Percentiles rank a stretch among this genome's conserved stretches.
phyloP scores from a whole-genome alignment of 2,888 invertebrate genomes.

The Dermolepida albohirtum region DNA sequence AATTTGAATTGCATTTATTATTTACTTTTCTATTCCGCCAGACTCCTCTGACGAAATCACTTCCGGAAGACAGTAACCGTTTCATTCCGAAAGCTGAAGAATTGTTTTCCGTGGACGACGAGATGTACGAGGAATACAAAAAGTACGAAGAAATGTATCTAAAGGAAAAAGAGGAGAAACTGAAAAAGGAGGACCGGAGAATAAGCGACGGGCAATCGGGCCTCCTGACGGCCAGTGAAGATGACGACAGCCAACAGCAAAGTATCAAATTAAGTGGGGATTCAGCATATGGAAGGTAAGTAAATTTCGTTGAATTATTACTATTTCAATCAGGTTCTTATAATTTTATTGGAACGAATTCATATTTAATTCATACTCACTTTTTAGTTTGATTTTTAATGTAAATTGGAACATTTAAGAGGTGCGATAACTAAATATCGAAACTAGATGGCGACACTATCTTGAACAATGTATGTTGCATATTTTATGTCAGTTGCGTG shows the following conservation, averaged over 20 bases:
- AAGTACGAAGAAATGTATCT: slow-evolving; percentile 62
- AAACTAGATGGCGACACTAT: too few relatives aligned
- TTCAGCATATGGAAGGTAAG: slow-evolving; percentile 89
- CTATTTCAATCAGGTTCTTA: too few relatives aligned
- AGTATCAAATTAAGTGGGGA: slow-evolving; percentile 69
- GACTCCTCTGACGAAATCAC: not conserved
- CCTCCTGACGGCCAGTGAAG: slow-evolving; percentile 54
- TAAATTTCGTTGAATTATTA: slow-evolving; percentile 45
- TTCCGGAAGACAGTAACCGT: slow-evolving; percentile 41
- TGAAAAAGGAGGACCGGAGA: slow-evolving; percentile 61
- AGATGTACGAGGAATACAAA: slow-evolving; percentile 63
- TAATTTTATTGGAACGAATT: too few relatives aligned
- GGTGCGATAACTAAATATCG: too few relatives aligned
- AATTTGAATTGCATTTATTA: too few relatives aligned
- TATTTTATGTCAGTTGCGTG: too few relatives aligned
- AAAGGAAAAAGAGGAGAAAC: slow-evolving; percentile 61
- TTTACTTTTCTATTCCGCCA: too few relatives aligned
- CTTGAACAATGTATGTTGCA: too few relatives aligned
- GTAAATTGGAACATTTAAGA: too few relatives aligned
- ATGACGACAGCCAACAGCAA: slow-evolving; percentile 65
- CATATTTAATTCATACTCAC: too few relatives aligned
- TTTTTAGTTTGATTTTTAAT: too few relatives aligned
- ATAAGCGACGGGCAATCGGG: slow-evolving; percentile 51
- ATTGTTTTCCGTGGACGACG: slow-evolving; percentile 60
- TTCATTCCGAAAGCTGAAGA: slow-evolving; percentile 57